Conservation (phyloP, 2,888 invertebrate species). For the Eucriotettix oculatus region DNA sequence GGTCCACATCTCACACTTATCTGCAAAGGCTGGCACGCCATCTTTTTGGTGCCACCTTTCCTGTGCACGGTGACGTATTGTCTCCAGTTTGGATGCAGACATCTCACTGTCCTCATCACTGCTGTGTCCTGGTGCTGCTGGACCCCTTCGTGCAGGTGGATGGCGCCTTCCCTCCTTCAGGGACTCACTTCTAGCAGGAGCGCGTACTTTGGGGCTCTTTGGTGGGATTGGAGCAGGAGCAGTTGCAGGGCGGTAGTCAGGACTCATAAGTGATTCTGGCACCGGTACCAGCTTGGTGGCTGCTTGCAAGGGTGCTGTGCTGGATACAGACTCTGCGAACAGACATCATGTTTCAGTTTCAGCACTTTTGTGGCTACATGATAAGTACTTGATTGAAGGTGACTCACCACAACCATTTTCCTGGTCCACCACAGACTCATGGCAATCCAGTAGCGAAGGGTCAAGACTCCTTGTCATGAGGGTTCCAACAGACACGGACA, state of each 20-base stretch:
- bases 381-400: no score
- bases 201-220: background rate
- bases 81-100: conserved; percentile 46
- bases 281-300: conserved; percentile 78
- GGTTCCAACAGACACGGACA: conserved; percentile 18
- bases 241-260: conserved; percentile 41
- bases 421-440: no score
- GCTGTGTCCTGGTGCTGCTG: background rate
- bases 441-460: conserved; percentile 28
- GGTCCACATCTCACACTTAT: no score
- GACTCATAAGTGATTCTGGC: conserved; percentile 74
- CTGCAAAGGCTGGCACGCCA: background rate
- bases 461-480: conserved; percentile 48
- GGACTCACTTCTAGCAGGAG: background rate
- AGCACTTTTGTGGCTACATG: background rate
- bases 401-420: no score
- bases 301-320: conserved; percentile 42
- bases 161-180: background rate
- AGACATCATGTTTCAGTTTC: background rate
- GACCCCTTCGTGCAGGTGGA: background rate
- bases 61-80: conserved; percentile 43
- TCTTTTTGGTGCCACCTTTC: conserved; percentile 21
- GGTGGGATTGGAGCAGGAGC: background rate
- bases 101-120: conserved; percentile 47
- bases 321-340: background rate